Evolutionary conservation across 2,113 vertebrate species (phyloP), one percentile per base, ranked within the genome.

Genomic region (Campylorhamphus procurvoides): DNA sequence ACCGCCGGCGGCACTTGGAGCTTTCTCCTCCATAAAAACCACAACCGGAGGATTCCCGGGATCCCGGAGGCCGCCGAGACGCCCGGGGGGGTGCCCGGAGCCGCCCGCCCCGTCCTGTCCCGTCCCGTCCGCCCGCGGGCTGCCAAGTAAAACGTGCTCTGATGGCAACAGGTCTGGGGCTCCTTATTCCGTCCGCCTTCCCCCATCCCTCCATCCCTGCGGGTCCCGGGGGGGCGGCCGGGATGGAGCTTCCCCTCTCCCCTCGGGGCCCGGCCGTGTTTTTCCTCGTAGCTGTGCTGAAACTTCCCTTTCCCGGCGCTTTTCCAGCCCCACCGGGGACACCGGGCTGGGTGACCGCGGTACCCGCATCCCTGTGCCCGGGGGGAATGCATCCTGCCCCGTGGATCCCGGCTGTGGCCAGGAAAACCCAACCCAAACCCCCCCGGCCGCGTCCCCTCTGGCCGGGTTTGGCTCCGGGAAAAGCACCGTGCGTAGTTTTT

Each of bases 151-250:
- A 85, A 94, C 97, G 94, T 94, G 96, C 95, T 97, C 84, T 91
- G 66, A 84, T 95, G 95, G 97, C 91, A 79, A 95, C 76, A 79
- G 82, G 94, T 96, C 94, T 93, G 96, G 89, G 96, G 28, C 17
- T 83, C 58, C 85, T 84, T 68, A 68, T 96, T 97, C 90, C 89
- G 63, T 64, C 92, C 87, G 95, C 96, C 77, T 84, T 71, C 88
- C 95, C 90, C 91, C 96, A 87, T 64, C 55, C 64, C 19, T 46
- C 19, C 46, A 19, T 46, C 46, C 47, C 20, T 47, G 49, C 76
- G 31, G 6, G n/a, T 62, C 42, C 86, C 67, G 87, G 76, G 58
- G 49, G 37, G 53, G 60, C 4, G 5, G 25, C 64, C 18, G 49
- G 64, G 44, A 6, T 28, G 76, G 4, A 50, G 27, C 68, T 37